phyloP scores from a whole-genome alignment of 2,113 vertebrate species.

The Ophiodon elongatus region DNA sequence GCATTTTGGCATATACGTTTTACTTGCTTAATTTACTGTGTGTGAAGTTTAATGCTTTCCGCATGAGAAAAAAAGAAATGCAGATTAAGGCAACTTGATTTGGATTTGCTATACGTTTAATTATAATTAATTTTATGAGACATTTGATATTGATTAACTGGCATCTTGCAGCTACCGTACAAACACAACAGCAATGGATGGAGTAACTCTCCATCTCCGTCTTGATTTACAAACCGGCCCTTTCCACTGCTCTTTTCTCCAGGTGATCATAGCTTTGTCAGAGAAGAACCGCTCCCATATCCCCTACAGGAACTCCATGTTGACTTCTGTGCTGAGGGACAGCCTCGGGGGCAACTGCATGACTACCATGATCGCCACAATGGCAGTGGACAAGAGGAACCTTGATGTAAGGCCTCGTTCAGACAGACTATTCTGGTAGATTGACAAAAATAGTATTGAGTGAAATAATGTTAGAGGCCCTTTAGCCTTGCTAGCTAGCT shows the following conservation, averaged over 20 bases:
- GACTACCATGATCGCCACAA: slow-evolving; percentile 96
- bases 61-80: neutral
- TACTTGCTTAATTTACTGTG: neutral
- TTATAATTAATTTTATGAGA: neutral
- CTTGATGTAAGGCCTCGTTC: slow-evolving; percentile 80
- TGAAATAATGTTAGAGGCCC: neutral
- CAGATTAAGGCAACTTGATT: neutral
- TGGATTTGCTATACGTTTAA: neutral
- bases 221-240: neutral
- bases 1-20: neutral
- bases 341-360: slow-evolving; percentile 97
- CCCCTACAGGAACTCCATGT: slow-evolving; percentile 97
- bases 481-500: no score
- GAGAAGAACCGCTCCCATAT: slow-evolving; percentile 94
- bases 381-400: slow-evolving; percentile 91
- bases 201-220: slow-evolving; percentile 1
- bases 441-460: neutral
- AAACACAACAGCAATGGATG: neutral
- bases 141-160: slow-evolving; percentile 4
- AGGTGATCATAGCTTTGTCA: slow-evolving; percentile 97
- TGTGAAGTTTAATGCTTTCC: neutral
- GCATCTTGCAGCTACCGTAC: neutral
- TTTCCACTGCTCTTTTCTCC: slow-evolving; percentile 30
- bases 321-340: slow-evolving; percentile 97
- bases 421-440: neutral